Base-by-base conservation (phyloP, 2,113 vertebrate species). In the Sinocyclocheilus anshuiensis region DNA sequence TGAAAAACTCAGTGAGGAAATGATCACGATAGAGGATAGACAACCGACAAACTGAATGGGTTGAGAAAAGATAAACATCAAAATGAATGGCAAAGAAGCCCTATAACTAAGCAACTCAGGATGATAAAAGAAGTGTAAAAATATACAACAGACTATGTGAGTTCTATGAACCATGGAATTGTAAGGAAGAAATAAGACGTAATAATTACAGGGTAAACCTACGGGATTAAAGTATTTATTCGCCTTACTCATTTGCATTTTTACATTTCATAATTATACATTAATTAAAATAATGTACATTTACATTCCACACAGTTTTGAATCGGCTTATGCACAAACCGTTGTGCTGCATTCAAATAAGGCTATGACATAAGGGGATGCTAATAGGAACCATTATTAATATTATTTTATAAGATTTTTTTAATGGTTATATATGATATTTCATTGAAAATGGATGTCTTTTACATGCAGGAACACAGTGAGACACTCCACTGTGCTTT, bases 401-500 rank as follows among this genome's bases (percentile, higher is more conserved):
- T 24, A 42, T 29, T 78, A 87, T 72, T 33, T 74, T 80, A 45
- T 33, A 33, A 2, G 3, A 33, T 33, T 33, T 3, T 36, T 4
- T 26, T 15, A 75, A 53, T 63, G 9, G n/a, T 74, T 72, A 42
- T 76, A 81, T 22, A 84, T 90, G 83, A 67, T 22, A 76, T 88
- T 77, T 82, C 63, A 88, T 88, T 88, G 87, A 92, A 78, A 86
- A 91, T 88, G 90, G 82, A 79, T 85, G 87, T 89, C 2, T 84
- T 75, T 86, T 82, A 93, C 95, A 96, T 95, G 94, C 92, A 95
- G 91, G 92, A 42, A 63, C 88, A 92, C 91, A 93, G 89, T 92
- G 91, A 95, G 93, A 95, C 89, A 94, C 95, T 94, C 93, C 87
- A 95, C 91, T 94, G 92, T 94, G 91, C 89, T 94, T 93, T 92